Evolutionary conservation across 1,140 invertebrate species (phyloP).

Genomic region (Oppia nitens): DNA sequence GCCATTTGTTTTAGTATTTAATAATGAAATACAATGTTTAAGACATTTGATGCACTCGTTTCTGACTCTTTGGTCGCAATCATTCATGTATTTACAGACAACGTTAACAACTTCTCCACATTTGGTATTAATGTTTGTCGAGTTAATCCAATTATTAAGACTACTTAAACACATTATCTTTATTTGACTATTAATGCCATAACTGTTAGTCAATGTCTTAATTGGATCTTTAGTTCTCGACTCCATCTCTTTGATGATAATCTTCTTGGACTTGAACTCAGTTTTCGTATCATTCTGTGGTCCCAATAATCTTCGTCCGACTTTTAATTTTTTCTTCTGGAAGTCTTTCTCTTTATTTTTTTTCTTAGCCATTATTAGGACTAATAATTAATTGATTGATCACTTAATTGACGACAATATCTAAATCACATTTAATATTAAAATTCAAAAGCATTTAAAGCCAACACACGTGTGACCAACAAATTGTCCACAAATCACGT

Average conservation of each 20-base stretch:
- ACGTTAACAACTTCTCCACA: conserved; percentile 5
- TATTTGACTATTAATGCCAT: neutral
- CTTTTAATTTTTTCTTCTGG: conserved; percentile 35
- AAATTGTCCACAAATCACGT: too few relatives aligned
- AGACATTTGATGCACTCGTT: neutral
- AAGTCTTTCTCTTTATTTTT: conserved; percentile 24
- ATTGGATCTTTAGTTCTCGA: neutral
- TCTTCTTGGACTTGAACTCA: conserved; percentile 69
- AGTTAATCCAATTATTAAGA: neutral
- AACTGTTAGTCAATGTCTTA: neutral
- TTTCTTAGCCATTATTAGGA: too few relatives aligned
- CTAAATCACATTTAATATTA: too few relatives aligned
- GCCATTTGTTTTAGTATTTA: neutral
- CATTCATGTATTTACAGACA: conserved; percentile 4
- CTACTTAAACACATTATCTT: conserved; percentile 3
- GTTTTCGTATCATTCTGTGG: conserved; percentile 63
- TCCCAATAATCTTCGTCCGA: conserved; percentile 40
- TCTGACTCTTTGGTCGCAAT: conserved; percentile 3
- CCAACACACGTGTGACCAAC: too few relatives aligned
- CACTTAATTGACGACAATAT: too few relatives aligned
- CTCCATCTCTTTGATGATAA: conserved; percentile 38
- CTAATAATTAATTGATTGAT: too few relatives aligned
- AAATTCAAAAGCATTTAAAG: too few relatives aligned
- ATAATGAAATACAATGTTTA: neutral
- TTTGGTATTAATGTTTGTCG: neutral